Evolutionary conservation across 92 coral and sea anemone species (phyloP).

Genomic region (Palythoa heliodiscus): DNA sequence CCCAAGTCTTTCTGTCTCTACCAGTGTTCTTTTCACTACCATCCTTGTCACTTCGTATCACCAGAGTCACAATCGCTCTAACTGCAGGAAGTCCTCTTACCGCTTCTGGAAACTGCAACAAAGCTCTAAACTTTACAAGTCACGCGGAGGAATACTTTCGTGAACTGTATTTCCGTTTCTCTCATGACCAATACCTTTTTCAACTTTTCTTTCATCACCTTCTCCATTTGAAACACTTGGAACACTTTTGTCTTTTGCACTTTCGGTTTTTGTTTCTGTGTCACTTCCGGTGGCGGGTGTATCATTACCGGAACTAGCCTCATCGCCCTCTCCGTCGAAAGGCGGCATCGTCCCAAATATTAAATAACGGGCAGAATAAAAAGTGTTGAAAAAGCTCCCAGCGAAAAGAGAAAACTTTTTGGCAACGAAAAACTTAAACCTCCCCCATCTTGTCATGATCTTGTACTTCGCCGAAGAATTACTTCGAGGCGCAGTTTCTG

Average conservation of each 20-base stretch:
- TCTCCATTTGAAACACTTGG: neutral
- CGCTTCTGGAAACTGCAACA: neutral
- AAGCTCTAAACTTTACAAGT: neutral
- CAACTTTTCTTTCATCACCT: neutral
- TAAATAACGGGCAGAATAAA: slow-evolving; percentile 73
- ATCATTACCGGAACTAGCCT: slow-evolving; percentile 7
- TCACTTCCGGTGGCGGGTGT: slow-evolving; percentile 38
- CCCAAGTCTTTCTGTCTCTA: no score
- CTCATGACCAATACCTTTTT: neutral
- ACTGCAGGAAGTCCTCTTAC: neutral
- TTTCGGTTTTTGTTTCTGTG: slow-evolving; percentile 24
- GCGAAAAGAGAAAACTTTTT: slow-evolving; percentile 68
- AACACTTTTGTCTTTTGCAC: neutral
- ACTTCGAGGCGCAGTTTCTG: slow-evolving; percentile 65
- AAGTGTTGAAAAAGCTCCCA: slow-evolving; percentile 64
- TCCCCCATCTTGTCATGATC: slow-evolving; percentile 61
- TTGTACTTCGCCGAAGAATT: slow-evolving; percentile 46
- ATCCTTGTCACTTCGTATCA: no score
- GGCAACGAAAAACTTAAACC: slow-evolving; percentile 48
- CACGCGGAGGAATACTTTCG: neutral
- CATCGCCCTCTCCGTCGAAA: slow-evolving; percentile 38
- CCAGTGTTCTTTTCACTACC: no score
- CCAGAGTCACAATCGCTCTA: neutral
- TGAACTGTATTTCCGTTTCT: neutral
- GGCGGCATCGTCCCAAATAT: slow-evolving; percentile 63